Base-by-base conservation (phyloP, 2,888 invertebrate genomes). In the Seira ritae region DNA sequence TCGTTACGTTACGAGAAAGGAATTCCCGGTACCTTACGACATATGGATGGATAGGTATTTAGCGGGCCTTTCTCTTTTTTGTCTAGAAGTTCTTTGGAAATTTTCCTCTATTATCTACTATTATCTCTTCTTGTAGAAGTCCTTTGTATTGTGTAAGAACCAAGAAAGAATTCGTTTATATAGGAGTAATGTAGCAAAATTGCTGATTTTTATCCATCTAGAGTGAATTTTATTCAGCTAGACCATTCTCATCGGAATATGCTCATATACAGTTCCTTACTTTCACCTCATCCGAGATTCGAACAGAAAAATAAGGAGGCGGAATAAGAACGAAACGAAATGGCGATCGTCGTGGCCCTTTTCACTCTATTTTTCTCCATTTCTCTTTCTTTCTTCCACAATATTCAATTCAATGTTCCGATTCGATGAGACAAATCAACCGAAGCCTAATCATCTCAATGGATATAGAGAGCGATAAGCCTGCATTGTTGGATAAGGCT, bases 161-260 rank as follows among this genome's bases (percentile, higher is more conserved):
- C n/a, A n/a, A n/a, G n/a, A n/a, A n/a, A n/a, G n/a, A n/a, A n/a
- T 15, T 15, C 42, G 12, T 4, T 42, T 42, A 42, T 4, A 42
- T 12, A 12, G 17, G 10, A 4, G 31, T 67, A 12, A 24, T 67
- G 46, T 46, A 55, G 55, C 20, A 71, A 71, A 65, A 65, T 65
- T 20, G 66, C 65, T 65, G 65, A 65, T 65, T 73, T 42, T 73
- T 65, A 65, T 73, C 65, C 20, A 12, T 65, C 60, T 65, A 73
- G 42, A 73, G 42, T 22, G 62, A 37, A 65, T 73, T 65, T 17
- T 4, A 65, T 73, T 65, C 65, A 65, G 20, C 22, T 31, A 72
- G n/a, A n/a, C n/a, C n/a, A n/a, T n/a, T n/a, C n/a, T n/a, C n/a
- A n/a, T n/a, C n/a, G n/a, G n/a, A n/a, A n/a, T n/a, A n/a, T n/a